Percentiles rank a stretch among this genome's conserved stretches.
Evolutionary conservation across 2,888 invertebrate genomes (phyloP).

Genomic region (Eupithecia insigniata): DNA sequence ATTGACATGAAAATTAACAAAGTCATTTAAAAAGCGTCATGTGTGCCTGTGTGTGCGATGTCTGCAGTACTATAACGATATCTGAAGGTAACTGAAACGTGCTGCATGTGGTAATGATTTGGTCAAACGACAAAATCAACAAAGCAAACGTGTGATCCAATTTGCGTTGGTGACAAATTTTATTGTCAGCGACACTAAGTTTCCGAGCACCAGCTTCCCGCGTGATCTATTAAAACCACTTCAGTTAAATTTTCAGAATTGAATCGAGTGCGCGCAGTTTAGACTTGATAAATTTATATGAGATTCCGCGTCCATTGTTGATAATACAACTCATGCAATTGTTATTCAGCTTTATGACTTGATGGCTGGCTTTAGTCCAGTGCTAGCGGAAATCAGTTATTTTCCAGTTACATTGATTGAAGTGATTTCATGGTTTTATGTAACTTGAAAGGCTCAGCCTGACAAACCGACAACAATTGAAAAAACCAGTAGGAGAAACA

Average conservation of each 20-base stretch:
- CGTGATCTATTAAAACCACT: slow-evolving; percentile 45
- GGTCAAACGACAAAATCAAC: slow-evolving; percentile 30
- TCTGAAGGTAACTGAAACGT: slow-evolving; percentile 4
- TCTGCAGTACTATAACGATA: slow-evolving; percentile 20
- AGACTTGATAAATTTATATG: slow-evolving; percentile 60
- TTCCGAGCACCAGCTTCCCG: slow-evolving; percentile 13
- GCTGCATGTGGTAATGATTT: slow-evolving; percentile 34
- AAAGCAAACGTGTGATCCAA: slow-evolving; percentile 28
- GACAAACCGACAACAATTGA: slow-evolving; percentile 13
- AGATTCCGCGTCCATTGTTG: slow-evolving; percentile 43
- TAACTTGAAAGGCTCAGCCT: slow-evolving; percentile 23
- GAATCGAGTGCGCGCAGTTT: slow-evolving; percentile 66
- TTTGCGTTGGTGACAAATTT: slow-evolving; percentile 33
- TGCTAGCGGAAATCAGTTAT: slow-evolving; percentile 24
- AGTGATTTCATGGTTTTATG: slow-evolving; percentile 13
- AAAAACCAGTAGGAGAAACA: slow-evolving; percentile 30
- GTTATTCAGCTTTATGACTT: slow-evolving; percentile 30
- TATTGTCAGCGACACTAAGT: slow-evolving; percentile 15
- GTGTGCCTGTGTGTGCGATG: slow-evolving; percentile 11
- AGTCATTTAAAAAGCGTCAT: slow-evolving; percentile 2
- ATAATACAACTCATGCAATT: slow-evolving; percentile 33
- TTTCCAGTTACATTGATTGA: slow-evolving; percentile 17
- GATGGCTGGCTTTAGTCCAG: slow-evolving; percentile 26
- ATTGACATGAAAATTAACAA: slow-evolving; percentile 13
- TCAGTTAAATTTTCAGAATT: slow-evolving; percentile 68